Evolutionary conservation across 2,888 invertebrate species (phyloP).

Genomic region (Meteorus cinctellus): DNA sequence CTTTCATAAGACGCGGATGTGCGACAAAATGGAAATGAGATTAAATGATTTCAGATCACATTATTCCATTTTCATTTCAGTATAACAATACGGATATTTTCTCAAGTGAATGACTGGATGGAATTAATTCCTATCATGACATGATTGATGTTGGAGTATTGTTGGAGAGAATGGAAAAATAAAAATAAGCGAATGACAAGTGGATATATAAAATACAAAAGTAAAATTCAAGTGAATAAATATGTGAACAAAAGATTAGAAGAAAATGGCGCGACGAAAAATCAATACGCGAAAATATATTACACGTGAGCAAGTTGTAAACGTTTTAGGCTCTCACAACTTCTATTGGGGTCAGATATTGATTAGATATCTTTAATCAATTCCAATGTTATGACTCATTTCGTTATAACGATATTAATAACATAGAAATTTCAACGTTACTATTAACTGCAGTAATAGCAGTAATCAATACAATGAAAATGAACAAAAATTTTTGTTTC

Average conservation of each 20-base stretch:
- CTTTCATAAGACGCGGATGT: slow-evolving; percentile 5
- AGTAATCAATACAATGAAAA: neutral
- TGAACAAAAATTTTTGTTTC: neutral
- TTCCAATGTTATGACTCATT: neutral
- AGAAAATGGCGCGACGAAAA: neutral
- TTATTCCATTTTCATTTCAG: slow-evolving; percentile 3
- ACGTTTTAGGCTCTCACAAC: neutral
- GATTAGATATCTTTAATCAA: neutral
- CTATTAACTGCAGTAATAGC: neutral
- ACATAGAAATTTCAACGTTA: neutral
- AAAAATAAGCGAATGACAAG: neutral
- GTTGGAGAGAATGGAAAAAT: neutral
- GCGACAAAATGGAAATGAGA: slow-evolving; percentile 32
- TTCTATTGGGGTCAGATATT: neutral
- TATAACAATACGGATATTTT: neutral
- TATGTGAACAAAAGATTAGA: neutral
- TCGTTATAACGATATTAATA: neutral
- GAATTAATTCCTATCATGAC: neutral
- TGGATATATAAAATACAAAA: neutral
- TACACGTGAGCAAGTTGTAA: neutral
- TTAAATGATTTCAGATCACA: slow-evolving; percentile 26
- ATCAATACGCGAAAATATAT: neutral
- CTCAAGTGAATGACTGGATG: neutral
- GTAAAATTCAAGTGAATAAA: neutral
- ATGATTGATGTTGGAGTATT: neutral